These are phyloP conservation scores for Dendrolimus pini DNA, from an alignment of 2,888 invertebrate species.

Conservation along the genomic window DNA sequence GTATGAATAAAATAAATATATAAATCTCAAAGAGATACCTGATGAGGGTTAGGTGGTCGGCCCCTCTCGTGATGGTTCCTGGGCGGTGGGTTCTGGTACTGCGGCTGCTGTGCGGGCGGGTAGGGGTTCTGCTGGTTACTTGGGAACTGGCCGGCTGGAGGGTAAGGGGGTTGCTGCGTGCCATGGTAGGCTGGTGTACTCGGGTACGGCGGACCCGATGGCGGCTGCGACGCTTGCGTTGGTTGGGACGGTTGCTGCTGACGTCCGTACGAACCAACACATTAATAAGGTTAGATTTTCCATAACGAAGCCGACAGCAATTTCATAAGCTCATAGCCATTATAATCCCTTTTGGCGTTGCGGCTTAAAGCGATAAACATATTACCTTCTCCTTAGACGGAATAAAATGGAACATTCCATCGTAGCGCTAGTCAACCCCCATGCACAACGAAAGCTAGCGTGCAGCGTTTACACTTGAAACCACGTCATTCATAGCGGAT, in stretches of 20 bases:
- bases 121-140: conserved; percentile 59
- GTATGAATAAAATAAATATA: too few relatives aligned
- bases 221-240: conserved; percentile 72
- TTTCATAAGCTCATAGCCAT: conserved; percentile 67
- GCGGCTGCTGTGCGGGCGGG: conserved; percentile 50
- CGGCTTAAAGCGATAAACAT: conserved; percentile 65
- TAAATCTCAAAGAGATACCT: conserved; percentile 30
- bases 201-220: conserved; percentile 70
- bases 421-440: conserved; percentile 69
- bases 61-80: conserved; percentile 73
- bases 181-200: conserved; percentile 74
- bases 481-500: conserved; percentile 55
- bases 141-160: conserved; percentile 69
- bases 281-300: conserved; percentile 78
- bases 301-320: conserved; percentile 72
- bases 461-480: conserved; percentile 69
- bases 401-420: conserved; percentile 61
- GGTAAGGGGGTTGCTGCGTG: conserved; percentile 74
- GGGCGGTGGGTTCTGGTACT: conserved; percentile 66
- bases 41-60: conserved; percentile 70
- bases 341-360: conserved; percentile 51
- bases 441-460: conserved; percentile 77
- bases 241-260: conserved; percentile 77
- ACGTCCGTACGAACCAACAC: conserved; percentile 78
- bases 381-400: conserved; percentile 61